A percentile compares a stretch with the other conserved stretches of the same genome.
phyloP scores from a whole-genome alignment of 2,888 invertebrate species.

The Linhomoeus sp. region DNA sequence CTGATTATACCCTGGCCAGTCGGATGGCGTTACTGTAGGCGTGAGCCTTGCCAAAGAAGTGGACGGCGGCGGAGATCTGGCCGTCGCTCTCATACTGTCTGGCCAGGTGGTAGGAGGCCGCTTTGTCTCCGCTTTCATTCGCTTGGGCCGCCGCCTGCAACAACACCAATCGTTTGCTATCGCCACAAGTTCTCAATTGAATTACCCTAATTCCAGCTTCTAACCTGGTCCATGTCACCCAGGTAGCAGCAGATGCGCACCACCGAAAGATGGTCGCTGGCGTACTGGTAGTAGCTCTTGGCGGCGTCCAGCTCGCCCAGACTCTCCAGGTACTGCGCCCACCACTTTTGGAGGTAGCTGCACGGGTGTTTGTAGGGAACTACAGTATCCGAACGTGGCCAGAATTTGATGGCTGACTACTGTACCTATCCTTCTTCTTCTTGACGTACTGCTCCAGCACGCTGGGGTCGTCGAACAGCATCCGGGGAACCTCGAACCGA shows the following conservation, averaged over 20 bases:
- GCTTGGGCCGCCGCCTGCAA: slow-evolving; percentile 41
- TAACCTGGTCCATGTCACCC: slow-evolving; percentile 36
- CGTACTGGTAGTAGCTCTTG: slow-evolving; percentile 56
- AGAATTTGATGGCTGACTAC: not conserved
- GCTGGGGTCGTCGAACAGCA: slow-evolving; percentile 55
- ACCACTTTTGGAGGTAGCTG: slow-evolving; percentile 71
- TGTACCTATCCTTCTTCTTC: slow-evolving; percentile 46
- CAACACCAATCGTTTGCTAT: slow-evolving; percentile 67
- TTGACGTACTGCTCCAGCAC: slow-evolving; percentile 47
- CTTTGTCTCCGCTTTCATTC: slow-evolving; percentile 54
- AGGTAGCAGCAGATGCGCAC: slow-evolving; percentile 43
- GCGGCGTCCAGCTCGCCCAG: slow-evolving; percentile 77
- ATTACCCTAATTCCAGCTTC: slow-evolving; percentile 71
- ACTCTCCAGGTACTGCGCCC: slow-evolving; percentile 92
- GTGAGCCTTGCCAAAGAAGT: slow-evolving; percentile 60
- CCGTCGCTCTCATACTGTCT: slow-evolving; percentile 72
- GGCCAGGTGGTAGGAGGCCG: slow-evolving; percentile 83
- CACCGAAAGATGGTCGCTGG: slow-evolving; percentile 60
- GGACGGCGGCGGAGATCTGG: slow-evolving; percentile 64
- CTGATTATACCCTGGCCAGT: slow-evolving; percentile 65
- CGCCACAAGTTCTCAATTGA: slow-evolving; percentile 53
- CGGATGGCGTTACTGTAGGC: slow-evolving; percentile 62
- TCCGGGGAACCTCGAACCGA: slow-evolving; percentile 55
- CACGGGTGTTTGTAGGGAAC: slow-evolving; percentile 5
- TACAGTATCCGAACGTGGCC: too few relatives aligned